Evolutionary conservation across 2,113 vertebrate species (phyloP), one percentile per base, ranked within the genome.

Genomic region (Lucifuga dentata): DNA sequence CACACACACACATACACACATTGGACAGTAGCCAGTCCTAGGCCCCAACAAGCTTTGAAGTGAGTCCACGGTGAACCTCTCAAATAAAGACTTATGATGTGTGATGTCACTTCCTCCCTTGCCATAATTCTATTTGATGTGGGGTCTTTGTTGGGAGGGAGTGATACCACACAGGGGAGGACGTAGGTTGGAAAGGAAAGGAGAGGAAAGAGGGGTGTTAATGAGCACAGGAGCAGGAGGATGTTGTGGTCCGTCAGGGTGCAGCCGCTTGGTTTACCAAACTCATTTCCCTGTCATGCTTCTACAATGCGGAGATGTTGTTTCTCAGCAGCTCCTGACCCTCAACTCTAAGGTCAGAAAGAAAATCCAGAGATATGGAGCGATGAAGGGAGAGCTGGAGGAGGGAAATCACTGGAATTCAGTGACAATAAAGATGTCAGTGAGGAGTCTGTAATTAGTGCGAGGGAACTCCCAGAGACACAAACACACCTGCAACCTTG

Each of bases 401-500:
- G 68, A 64, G 43, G 52, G 43, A 61, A 29, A 3, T 3, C 26
- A 5, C 26, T 3, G 43, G 71, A 84, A 73, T 80, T 53, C 39
- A 53, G 35, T 39, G 60, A 78, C 78, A 69, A 78, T 83, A 85
- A 81, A 81, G 68, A 84, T 81, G 73, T 75, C 84, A 81, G 52
- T 29, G 45, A 61, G 15, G 50, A 76, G 41, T 20, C 78, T 86
- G 67, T 89, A 62, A 87, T 86, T 81, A 83, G 13, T 4, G 16
- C 11, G 38, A 71, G 67, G 69, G 40, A 86, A 86, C 76, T 80
- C 74, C 78, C 64, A 39, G 15, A 36, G 58, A 38, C 1, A 0
- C 68, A 75, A 68, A 86, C 73, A 73, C 80, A 90, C 87, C 83
- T 90, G 87, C 70, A 68, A 11, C 58, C 26, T 65, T 8, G n/a